Percentiles rank a stretch among this genome's conserved stretches.
These are phyloP conservation scores for Heliconius hewitsoni DNA, from an alignment of 1,140 invertebrate species.

Conservation along the genomic window DNA sequence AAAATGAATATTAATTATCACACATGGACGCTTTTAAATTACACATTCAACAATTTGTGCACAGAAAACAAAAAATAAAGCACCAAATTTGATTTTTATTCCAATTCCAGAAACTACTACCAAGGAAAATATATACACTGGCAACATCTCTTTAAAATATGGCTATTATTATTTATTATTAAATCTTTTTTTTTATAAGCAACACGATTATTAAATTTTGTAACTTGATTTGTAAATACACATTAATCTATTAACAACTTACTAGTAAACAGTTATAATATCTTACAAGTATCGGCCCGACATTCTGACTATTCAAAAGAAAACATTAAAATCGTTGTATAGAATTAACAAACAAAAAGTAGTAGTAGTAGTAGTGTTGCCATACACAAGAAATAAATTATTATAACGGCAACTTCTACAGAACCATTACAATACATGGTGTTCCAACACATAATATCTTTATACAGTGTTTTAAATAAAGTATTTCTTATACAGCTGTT, in stretches of 20 bases:
- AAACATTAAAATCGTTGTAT: slow-evolving; percentile 38
- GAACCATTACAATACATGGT: not conserved
- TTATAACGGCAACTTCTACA: slow-evolving; percentile 10
- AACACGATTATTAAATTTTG: slow-evolving; percentile 66
- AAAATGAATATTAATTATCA: slow-evolving; percentile 1
- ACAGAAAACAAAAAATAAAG: slow-evolving; percentile 44
- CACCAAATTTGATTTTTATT: slow-evolving; percentile 45
- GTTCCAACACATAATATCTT: not conserved
- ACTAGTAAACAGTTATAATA: slow-evolving; percentile 73
- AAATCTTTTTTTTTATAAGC: slow-evolving; percentile 35
- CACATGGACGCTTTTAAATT: slow-evolving; percentile 45
- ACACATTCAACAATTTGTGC: slow-evolving; percentile 56
- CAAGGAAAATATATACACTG: slow-evolving; percentile 62
- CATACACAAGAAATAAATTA: not conserved
- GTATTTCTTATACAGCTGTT: not conserved
- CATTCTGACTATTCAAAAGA: slow-evolving; percentile 35
- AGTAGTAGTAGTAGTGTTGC: slow-evolving; percentile 19
- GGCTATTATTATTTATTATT: slow-evolving; percentile 6
- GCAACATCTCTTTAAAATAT: slow-evolving; percentile 44
- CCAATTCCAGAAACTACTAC: slow-evolving; percentile 38
- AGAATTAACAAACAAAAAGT: not conserved
- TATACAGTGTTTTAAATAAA: slow-evolving; percentile 3
- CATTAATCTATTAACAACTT: slow-evolving; percentile 78
- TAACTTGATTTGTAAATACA: slow-evolving; percentile 70
- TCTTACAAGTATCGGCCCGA: slow-evolving; percentile 65